phyloP scores from a whole-genome alignment of 2,888 invertebrate species.

The Lutraria lutraria region DNA sequence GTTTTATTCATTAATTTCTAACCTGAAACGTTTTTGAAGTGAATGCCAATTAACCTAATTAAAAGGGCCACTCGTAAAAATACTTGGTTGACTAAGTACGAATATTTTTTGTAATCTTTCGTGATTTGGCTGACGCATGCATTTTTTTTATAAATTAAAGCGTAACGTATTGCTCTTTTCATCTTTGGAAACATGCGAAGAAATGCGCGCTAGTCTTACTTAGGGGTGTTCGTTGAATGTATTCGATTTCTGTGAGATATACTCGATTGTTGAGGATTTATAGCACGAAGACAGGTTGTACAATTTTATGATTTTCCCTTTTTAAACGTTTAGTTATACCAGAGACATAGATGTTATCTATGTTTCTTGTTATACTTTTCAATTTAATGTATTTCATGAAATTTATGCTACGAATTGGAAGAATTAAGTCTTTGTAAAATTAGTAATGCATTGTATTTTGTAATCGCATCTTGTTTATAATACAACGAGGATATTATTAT shows the following conservation, averaged over 20 bases:
- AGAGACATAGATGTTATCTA: too few species aligned
- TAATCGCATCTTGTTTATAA: too few species aligned
- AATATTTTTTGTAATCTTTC: neutral
- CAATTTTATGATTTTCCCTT: too few species aligned
- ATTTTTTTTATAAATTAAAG: neutral
- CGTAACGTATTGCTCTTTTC: neutral
- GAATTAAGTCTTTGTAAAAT: too few species aligned
- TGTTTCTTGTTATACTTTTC: too few species aligned
- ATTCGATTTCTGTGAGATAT: neutral
- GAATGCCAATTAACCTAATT: slow-evolving; percentile 16
- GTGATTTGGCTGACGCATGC: neutral
- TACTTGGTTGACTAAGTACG: neutral
- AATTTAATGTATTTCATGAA: too few species aligned
- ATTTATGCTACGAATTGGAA: too few species aligned
- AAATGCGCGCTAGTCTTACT: neutral
- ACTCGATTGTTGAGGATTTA: neutral
- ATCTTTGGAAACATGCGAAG: neutral
- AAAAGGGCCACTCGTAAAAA: neutral
- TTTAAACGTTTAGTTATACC: too few species aligned
- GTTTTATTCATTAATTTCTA: slow-evolving; percentile 8
- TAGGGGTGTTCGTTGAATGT: neutral
- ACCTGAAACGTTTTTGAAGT: neutral
- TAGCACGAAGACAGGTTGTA: neutral
- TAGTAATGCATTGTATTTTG: too few species aligned
- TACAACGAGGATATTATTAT: too few species aligned